phyloP scores from a whole-genome alignment of 2,797 vertebrate genomes.

The Diplodus sargus region DNA sequence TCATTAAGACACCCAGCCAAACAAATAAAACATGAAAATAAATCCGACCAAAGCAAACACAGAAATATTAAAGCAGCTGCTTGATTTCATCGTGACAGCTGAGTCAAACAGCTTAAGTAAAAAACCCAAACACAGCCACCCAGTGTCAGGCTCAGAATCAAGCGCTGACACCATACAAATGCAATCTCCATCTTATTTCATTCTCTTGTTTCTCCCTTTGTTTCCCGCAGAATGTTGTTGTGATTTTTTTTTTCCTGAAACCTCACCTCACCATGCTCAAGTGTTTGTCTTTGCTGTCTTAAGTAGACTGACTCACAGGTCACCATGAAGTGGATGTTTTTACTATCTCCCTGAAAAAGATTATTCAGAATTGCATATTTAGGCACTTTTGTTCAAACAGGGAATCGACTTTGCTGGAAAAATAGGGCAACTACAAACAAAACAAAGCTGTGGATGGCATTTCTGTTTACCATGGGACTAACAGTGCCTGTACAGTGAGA shows the following conservation, averaged over 20 bases:
- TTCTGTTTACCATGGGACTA: slow-evolving; percentile 49
- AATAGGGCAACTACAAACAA: slow-evolving; percentile 62
- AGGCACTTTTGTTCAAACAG: slow-evolving; percentile 60
- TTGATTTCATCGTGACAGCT: slow-evolving; percentile 66
- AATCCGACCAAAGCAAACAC: slow-evolving; percentile 60
- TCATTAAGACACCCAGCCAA: slow-evolving; percentile 61
- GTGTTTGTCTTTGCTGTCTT: slow-evolving; percentile 63
- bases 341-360: slow-evolving; percentile 47
- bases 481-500: slow-evolving; percentile 10
- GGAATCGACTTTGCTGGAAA: slow-evolving; percentile 55
- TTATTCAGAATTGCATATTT: slow-evolving; percentile 66
- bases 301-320: slow-evolving; percentile 66
- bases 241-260: slow-evolving; percentile 52
- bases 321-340: slow-evolving; percentile 55
- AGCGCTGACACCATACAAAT: slow-evolving; percentile 53
- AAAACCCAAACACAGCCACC: slow-evolving; percentile 42
- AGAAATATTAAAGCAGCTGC: slow-evolving; percentile 44
- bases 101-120: slow-evolving; percentile 63
- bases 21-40: slow-evolving; percentile 40
- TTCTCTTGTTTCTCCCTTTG: slow-evolving; percentile 52
- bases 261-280: slow-evolving; percentile 49
- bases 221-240: slow-evolving; percentile 56
- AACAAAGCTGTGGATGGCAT: slow-evolving; percentile 52
- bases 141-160: slow-evolving; percentile 61
- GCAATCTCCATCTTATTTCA: slow-evolving; percentile 47